phyloP scores from a whole-genome alignment of 2,113 vertebrate species.

The Zapus hudsonius region DNA sequence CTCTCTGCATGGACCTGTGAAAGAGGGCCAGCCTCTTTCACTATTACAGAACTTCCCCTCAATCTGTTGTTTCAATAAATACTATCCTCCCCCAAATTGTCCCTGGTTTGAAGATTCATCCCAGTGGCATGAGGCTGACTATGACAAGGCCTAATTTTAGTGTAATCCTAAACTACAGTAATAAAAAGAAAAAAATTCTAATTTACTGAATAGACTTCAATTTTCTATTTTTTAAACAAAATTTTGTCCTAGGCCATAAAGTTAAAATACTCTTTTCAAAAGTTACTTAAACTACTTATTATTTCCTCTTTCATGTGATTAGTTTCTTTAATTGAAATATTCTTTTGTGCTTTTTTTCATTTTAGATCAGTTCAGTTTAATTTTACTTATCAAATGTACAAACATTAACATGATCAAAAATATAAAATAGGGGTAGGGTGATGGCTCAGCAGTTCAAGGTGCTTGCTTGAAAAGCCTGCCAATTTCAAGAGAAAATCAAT shows the following conservation, averaged over 20 bases:
- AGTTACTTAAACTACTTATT: neutral
- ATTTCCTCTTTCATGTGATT: neutral
- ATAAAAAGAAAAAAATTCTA: neutral
- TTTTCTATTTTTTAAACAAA: neutral
- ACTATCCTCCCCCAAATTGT: too few species aligned
- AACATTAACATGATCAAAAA: neutral
- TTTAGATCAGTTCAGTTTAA: neutral
- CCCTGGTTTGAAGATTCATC: too few species aligned
- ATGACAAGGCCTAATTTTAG: too few species aligned
- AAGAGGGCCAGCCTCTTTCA: too few species aligned
- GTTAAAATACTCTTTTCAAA: neutral
- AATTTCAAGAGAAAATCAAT: conserved; percentile 5
- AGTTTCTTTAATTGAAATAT: conserved; percentile 1
- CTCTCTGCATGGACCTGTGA: too few species aligned
- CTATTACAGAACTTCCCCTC: too few species aligned
- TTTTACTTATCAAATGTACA: neutral
- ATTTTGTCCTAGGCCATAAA: neutral
- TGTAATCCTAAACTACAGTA: too few species aligned
- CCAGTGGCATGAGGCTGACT: too few species aligned
- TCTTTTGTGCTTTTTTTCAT: neutral
- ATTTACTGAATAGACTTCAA: neutral
- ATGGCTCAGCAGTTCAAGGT: neutral
- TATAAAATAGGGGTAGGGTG: neutral
- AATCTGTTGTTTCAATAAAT: too few species aligned
- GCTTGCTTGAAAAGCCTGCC: too few species aligned